Percentiles rank a stretch among this genome's conserved stretches.
Evolutionary conservation across 2,888 invertebrate genomes (phyloP).

Genomic region (Cosmopolites sordidus): DNA sequence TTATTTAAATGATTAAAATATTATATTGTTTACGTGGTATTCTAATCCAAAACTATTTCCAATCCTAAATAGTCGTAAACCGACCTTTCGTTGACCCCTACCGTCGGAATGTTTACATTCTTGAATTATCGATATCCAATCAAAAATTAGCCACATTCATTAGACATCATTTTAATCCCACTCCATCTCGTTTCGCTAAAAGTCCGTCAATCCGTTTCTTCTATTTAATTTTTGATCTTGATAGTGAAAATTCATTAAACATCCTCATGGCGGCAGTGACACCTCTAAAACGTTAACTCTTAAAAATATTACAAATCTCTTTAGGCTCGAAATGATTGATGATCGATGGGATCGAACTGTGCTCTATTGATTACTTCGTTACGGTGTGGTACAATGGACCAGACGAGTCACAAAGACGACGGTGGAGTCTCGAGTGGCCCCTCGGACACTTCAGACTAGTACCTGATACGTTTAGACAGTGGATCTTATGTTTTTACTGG

Average conservation of each 20-base stretch:
- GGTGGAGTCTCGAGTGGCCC: background rate
- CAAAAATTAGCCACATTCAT: too few relatives aligned
- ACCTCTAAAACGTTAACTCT: conserved; percentile 21
- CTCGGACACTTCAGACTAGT: background rate
- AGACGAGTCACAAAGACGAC: conserved; percentile 17
- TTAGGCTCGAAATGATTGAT: conserved; percentile 49
- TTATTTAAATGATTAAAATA: too few relatives aligned
- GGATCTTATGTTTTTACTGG: background rate
- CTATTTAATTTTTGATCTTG: conserved; percentile 3
- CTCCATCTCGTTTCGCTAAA: background rate
- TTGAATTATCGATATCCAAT: too few relatives aligned
- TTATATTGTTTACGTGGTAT: too few relatives aligned
- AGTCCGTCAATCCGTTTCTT: background rate
- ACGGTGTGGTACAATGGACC: conserved; percentile 45
- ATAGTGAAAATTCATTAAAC: conserved; percentile 4
- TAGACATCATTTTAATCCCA: too few relatives aligned
- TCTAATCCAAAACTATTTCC: too few relatives aligned
- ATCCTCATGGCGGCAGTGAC: conserved; percentile 19
- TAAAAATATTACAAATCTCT: conserved; percentile 45
- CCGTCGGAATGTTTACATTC: too few relatives aligned
- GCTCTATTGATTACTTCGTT: conserved; percentile 53
- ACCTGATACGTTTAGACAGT: background rate
- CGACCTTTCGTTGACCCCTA: too few relatives aligned
- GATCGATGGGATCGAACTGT: conserved; percentile 47
- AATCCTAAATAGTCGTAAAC: too few relatives aligned